Evolutionary conservation across 37 sponge, comb jelly and placozoan species (phyloP), one percentile per base, ranked within the genome.

Genomic region (Agelas oroides): DNA sequence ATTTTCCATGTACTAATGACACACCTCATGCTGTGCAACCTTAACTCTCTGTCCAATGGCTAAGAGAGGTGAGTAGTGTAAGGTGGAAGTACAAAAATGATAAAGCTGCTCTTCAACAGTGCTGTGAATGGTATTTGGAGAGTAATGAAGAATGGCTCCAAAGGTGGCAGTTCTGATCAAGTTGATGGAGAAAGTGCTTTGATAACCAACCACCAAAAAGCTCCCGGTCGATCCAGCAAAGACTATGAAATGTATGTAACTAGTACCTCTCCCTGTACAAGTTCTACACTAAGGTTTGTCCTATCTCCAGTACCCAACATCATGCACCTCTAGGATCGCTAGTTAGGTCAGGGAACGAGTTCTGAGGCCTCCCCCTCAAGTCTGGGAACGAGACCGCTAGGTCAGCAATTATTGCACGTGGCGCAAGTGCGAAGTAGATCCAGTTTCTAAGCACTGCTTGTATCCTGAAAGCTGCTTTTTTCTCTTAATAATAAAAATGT

Each of bases 221-320:
- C 46, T 46, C 46, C 46, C 8, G 46, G 30, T 75, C 59, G 14
- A 85, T 75, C 87, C 79, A 87, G 40, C 87, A 74, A 64, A 88
- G 33, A 19, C 88, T 82, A 88, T 88, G 75, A 20, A 81, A 34
- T 18, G 88, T 80, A 34, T 18, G 88, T 80, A 20, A 81, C 81
- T 28, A 81, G 82, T 31, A 88, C 82, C 39, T 88, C 88, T 17
- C 88, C 88, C 36, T 78, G 18, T 25, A 30, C 24, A 21, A 58
- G 35, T 18, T 58, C 59, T 11, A n/a, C 24, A n/a, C 20, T 20
- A 56, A 76, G 33, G 14, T 27, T 68, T 21, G 68, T 69, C 25
- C 82, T 23, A 55, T 53, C 57, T 31, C 28, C 68, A 62, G 28
- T 70, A 70, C 17, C 86, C 86, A 28, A 78, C 76, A n/a, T n/a